These are phyloP conservation scores for Drosophila azteca DNA, from an alignment of 1,140 invertebrate species.

Conservation along the genomic window DNA sequence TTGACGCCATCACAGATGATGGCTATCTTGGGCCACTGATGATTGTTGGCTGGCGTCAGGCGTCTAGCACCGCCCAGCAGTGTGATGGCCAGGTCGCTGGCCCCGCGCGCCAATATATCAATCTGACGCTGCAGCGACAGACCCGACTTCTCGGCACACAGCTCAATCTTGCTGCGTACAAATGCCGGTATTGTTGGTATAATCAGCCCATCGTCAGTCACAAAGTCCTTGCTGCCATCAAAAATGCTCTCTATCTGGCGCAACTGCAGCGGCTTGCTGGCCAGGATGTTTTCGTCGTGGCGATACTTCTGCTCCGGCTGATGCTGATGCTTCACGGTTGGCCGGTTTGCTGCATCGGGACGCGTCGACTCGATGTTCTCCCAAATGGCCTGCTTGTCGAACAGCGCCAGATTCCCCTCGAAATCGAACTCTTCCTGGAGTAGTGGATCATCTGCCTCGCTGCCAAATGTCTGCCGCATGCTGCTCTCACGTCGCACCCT, in stretches of 20 bases:
- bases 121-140: conserved; percentile 88
- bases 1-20: conserved; percentile 87
- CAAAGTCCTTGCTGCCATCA: conserved; percentile 87
- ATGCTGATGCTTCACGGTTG: conserved; percentile 48
- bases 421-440: conserved; percentile 94
- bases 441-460: conserved; percentile 84
- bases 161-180: conserved; percentile 88
- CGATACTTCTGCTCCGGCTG: conserved; percentile 84
- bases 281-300: conserved; percentile 94
- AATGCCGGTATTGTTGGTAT: conserved; percentile 90
- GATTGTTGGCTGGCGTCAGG: conserved; percentile 91
- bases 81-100: conserved; percentile 91
- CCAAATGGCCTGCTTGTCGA: conserved; percentile 93
- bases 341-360: conserved; percentile 86
- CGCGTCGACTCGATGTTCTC: conserved; percentile 87
- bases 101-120: conserved; percentile 90
- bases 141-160: conserved; percentile 87
- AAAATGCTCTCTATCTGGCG: conserved; percentile 88
- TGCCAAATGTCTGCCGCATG: conserved; percentile 68
- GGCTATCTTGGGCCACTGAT: conserved; percentile 91
- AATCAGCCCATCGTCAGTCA: conserved; percentile 91
- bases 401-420: conserved; percentile 95
- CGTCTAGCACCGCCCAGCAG: conserved; percentile 90
- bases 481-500: conserved; percentile 67
- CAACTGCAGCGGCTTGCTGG: conserved; percentile 86